Evolutionary conservation across 1,140 invertebrate species (phyloP), one percentile per base, ranked within the genome.

Genomic region (Sinella curviseta): DNA sequence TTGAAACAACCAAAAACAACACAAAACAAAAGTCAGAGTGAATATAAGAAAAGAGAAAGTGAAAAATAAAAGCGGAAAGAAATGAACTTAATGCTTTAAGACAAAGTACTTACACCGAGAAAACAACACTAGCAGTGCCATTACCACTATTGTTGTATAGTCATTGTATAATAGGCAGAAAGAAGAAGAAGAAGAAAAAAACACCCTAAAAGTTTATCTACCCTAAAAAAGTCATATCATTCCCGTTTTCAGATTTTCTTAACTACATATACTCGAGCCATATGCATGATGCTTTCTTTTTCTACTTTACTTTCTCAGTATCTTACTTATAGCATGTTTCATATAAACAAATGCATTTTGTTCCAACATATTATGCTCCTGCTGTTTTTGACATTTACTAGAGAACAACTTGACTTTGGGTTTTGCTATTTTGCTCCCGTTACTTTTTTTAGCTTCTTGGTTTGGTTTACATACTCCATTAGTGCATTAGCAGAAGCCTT

Each of bases 361-460:
- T 70, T 70, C 30, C 14, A 60, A 60, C 57, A 60, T 60, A 17
- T 60, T 70, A 70, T 70, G 65, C 65, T 33, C 65, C 65, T 70
- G 65, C 65, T 70, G 65, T 70, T 70, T 70, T 70, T 70, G 65
- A 70, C 65, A 70, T 70, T 70, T 70, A 31, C 65, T 70, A 12
- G 65, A n/a, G n/a, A 70, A 70, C 65, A 70, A 70, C 30, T 70
- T 70, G 30, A 70, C 65, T 70, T 70, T 70, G 24, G 65, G 31
- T 70, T 17, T 70, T 60, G 55, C 55, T 26, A 60, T 48, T n/a
- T 48, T 48, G 39, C 55, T 70, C 8, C 65, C 8, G 65, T 70
- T 70, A 2, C 65, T 70, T 33, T 33, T 31, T 33, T 30, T 70
- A 24, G 28, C 4, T 3, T 70, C 31, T n/a, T 70, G 65, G 65